Conservation (phyloP, 2,888 invertebrate genomes). For the Myopa tessellatipennis region DNA sequence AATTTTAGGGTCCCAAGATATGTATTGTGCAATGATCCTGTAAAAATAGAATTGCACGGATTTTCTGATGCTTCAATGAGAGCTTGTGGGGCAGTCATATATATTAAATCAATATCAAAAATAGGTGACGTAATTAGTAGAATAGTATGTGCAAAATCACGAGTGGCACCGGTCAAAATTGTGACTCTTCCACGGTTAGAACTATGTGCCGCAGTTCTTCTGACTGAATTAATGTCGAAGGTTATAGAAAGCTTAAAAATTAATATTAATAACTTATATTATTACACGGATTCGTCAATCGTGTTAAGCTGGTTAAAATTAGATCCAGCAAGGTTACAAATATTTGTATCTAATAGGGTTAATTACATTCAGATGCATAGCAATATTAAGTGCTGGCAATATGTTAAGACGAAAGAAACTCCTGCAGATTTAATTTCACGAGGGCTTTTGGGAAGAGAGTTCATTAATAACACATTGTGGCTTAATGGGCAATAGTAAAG, state of each 20-base stretch:
- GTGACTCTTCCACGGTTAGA: constrained; percentile 34
- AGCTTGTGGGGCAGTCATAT: constrained; percentile 27
- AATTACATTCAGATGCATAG: constrained; percentile 27
- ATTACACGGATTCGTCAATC: constrained; percentile 36
- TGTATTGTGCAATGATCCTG: neutral
- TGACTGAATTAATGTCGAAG: constrained; percentile 23
- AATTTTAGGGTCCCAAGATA: constrained; percentile 10
- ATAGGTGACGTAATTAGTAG: neutral
- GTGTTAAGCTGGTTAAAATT: constrained; percentile 34
- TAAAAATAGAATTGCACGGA: constrained; percentile 14
- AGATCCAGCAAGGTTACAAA: constrained; percentile 18
- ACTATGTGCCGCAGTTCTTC: constrained; percentile 38
- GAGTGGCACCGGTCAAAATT: constrained; percentile 37
- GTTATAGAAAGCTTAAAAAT: constrained; percentile 20
- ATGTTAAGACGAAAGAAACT: neutral
- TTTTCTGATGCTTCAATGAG: constrained; percentile 37
- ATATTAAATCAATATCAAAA: neutral
- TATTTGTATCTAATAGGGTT: constrained; percentile 38
- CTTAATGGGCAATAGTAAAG: neutral
- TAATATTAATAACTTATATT: neutral
- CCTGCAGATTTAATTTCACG: constrained; percentile 25
- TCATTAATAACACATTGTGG: neutral
- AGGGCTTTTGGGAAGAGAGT: neutral
- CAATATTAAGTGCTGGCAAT: neutral
- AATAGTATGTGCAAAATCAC: constrained; percentile 34